Base-by-base conservation (phyloP, 2,888 invertebrate species). In the Plebejus melissa region DNA sequence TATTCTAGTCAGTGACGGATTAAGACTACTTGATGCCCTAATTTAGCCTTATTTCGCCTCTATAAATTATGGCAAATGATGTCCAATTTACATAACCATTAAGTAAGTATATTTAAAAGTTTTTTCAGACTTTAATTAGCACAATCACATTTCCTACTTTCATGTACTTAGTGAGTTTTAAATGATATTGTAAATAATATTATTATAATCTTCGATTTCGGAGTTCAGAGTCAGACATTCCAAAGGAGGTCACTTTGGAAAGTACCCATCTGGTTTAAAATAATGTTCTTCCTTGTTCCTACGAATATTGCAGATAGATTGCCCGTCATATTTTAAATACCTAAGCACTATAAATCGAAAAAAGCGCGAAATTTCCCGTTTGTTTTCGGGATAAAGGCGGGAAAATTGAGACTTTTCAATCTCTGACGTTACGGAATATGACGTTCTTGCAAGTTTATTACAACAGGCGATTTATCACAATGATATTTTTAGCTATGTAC, bases 161-260 rank as follows among this genome's bases (percentile, higher is more conserved):
- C 9, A 46, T 9, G 46, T 46, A 46, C 2, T 9, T 11, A 46
- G 46, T 22, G 22, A 41, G 32, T 41, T 41, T 41, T 60, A 28
- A 9, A 7, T 28, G 9, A 9, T 28, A 7, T 22, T 60, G 9
- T 7, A 22, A 28, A 22, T 7, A 60, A n/a, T 60, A 9, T 22
- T 22, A 11, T 28, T 32, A 2, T 58, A 60, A 11, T 60, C 28
- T 11, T n/a, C 28, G 69, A 69, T 69, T 36, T 32, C n/a, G 57
- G 22, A 70, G 38, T 13, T 75, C 36, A 32, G 46, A 46, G 50
- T 50, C 50, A n/a, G 11, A 75, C 70, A 70, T 69, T 65, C 70
- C 79, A 81, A 89, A 87, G 84, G 85, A 89, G 90, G 88, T 87
- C 88, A 88, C 82, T 85, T 88, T 87, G 83, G 89, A 90, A 90